Evolutionary conservation across 2,888 invertebrate species (phyloP).

Genomic region (Dicranocentrus wangi): DNA sequence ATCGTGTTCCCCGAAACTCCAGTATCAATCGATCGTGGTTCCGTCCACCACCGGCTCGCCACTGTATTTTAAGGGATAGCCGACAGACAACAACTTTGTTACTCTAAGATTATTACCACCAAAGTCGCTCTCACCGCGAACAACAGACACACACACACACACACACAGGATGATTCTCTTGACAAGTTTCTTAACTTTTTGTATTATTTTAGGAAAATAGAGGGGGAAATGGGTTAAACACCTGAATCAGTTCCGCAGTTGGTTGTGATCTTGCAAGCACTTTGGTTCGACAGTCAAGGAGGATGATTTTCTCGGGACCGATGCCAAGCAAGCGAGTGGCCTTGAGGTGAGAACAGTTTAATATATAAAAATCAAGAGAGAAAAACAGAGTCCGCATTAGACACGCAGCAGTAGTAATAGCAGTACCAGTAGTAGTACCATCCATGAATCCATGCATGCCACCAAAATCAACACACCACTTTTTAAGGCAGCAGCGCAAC

Average conservation of each 20-base stretch:
- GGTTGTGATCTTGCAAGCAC: slow-evolving; percentile 77
- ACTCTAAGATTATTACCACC: background rate
- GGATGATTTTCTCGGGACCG: slow-evolving; percentile 78
- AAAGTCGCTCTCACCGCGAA: background rate
- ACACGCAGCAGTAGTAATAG: too few relatives aligned
- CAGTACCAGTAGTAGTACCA: too few relatives aligned
- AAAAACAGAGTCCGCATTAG: too few relatives aligned
- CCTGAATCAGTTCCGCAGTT: slow-evolving; percentile 78
- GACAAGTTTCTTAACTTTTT: too few relatives aligned
- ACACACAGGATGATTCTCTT: too few relatives aligned
- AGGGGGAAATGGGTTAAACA: slow-evolving; percentile 65
- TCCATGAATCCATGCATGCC: too few relatives aligned
- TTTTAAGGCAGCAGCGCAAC: too few relatives aligned
- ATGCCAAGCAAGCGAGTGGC: slow-evolving; percentile 79
- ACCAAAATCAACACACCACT: too few relatives aligned
- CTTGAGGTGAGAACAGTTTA: too few relatives aligned
- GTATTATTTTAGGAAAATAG: too few relatives aligned
- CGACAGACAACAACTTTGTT: background rate
- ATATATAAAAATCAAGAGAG: too few relatives aligned
- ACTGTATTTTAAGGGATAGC: slow-evolving; percentile 75
- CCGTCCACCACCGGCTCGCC: slow-evolving; percentile 80
- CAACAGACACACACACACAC: too few relatives aligned
- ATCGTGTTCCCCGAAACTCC: slow-evolving; percentile 79
- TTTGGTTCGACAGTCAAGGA: slow-evolving; percentile 79
- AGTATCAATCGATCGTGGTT: slow-evolving; percentile 79